Evolutionary conservation across 2,888 invertebrate genomes (phyloP), one percentile per base, ranked within the genome.

Genomic region (Limnephilus rhombicus): DNA sequence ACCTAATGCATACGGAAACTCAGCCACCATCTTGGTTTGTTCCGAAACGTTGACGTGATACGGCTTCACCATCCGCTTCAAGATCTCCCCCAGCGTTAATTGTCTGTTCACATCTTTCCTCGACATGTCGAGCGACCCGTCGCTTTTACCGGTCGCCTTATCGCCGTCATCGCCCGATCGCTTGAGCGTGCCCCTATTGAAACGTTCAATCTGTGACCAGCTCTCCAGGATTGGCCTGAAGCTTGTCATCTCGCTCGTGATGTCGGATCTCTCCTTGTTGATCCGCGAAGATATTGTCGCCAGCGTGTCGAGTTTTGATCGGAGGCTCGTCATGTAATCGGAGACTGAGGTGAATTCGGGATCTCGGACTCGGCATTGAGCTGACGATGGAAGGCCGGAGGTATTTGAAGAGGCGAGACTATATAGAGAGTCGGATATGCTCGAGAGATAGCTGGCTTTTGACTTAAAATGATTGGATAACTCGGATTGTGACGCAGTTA

Each of bases 221-320:
- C 93, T 92, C 68, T 93, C 91, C 29, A 93, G 90, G 86, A 91
- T 91, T 53, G 91, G 92, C 41, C 90, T 53, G 34, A 93, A 93
- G 96, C 96, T 96, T 95, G 95, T 95, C 94, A 96, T 95, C 94
- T 97, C 97, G 94, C 96, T 96, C 37, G 96, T 94, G 93, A 97
- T 96, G 83, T 97, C 93, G 11, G 85, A 96, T 93, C 97, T 95
- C 95, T 97, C 97, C 94, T 97, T 97, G 92, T 97, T 95, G 93
- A 97, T 97, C 92, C 97, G 95, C 94, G 96, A 96, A 90, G 97
- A 96, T 94, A 97, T 97, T 94, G 97, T 96, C 94, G 97, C 97
- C 92, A 98, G 96, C 15, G 96, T 96, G 0, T 95, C 94, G 53
- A 98, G 95, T 94, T 97, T 98, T 93, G 97, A 97, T 13, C 96